Base-by-base conservation (phyloP, 2,888 invertebrate genomes). In the Orgyia antiqua region DNA sequence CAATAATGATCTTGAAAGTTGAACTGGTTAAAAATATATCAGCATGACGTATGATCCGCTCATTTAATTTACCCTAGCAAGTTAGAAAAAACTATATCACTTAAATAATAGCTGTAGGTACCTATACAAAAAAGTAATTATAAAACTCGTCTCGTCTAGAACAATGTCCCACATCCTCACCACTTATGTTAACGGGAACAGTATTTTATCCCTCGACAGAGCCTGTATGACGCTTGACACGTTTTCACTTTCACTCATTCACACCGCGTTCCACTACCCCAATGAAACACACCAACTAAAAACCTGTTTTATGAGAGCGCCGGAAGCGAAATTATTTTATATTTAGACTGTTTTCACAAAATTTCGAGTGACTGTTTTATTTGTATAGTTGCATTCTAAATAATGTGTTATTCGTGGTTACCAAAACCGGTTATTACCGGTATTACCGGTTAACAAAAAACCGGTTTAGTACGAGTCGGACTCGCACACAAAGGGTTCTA, bases 1-100 rank as follows among this genome's bases (percentile, higher is more conserved):
- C 26, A 74, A 74, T 69, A 59, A 68, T 73, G 63, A 71, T 68
- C 49, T 48, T 38, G 32, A 35, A 71, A 76, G 62, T 76, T 76
- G 29, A 36, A 47, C 34, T 42, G 52, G 54, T 63, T 56, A 61
- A 58, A 62, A 59, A 61, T 60, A n/a, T n/a, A 64, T 56, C 51
- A 42, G 34, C 33, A 50, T 31, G 9, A 32, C 31, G n/a, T n/a
- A n/a, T n/a, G n/a, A n/a, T n/a, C n/a, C n/a, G n/a, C n/a, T n/a
- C n/a, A n/a, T n/a, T n/a, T n/a, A n/a, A n/a, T n/a, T n/a, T n/a
- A n/a, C n/a, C n/a, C n/a, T n/a, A n/a, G n/a, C n/a, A n/a, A n/a
- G n/a, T n/a, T n/a, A n/a, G n/a, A n/a, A n/a, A n/a, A n/a, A n/a
- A n/a, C n/a, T n/a, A n/a, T n/a, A n/a, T n/a, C n/a, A n/a, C n/a